Base-by-base conservation (phyloP, 1,140 invertebrate species). In the Brachionus rubens region DNA sequence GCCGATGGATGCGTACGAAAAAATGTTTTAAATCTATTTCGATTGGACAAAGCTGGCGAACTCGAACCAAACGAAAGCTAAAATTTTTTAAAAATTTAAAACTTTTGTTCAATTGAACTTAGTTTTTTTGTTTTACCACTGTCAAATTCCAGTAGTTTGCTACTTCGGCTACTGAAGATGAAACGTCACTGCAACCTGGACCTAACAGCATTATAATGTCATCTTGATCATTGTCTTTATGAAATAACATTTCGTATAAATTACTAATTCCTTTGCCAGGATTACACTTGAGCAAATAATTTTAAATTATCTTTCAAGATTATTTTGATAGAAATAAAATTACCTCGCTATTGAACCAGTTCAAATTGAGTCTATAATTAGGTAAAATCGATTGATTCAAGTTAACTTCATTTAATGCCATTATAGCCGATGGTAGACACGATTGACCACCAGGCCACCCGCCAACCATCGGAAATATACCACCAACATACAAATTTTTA, bases 91-190 rank as follows among this genome's bases (percentile, higher is more conserved):
- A 81, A 81, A 46, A 59, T 70, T 40, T 50, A 43, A 2, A 19
- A 56, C 7, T 33, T 21, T 36, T 48, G 48, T 76, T 16, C 21
- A 19, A 19, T 47, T 48, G n/a, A n/a, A n/a, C n/a, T 47, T 59
- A 41, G 30, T 3, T 24, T 47, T 14, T 16, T 46, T 43, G 36
- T 7, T n/a, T 90, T 87, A 98, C 95, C 86, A 99, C 96, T 81
- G 99, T 91, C 46, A 99, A 87, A 86, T 99, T 99, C 96, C 96
- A 99, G 92, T 98, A 98, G 86, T 96, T 97, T 28, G 96, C 96
- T 33, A 96, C 94, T 86, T 99, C 96, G 0, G 96, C 96, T 0
- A 99, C 94, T 48, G 96, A 97, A 7, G 96, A 99, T 80, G 96
- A 98, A n/a, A 99, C 96, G 2, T 95, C 97, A 78, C 93, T 96